These are phyloP conservation scores for Sipha maydis DNA, from an alignment of 2,888 invertebrate genomes.

Conservation along the genomic window DNA sequence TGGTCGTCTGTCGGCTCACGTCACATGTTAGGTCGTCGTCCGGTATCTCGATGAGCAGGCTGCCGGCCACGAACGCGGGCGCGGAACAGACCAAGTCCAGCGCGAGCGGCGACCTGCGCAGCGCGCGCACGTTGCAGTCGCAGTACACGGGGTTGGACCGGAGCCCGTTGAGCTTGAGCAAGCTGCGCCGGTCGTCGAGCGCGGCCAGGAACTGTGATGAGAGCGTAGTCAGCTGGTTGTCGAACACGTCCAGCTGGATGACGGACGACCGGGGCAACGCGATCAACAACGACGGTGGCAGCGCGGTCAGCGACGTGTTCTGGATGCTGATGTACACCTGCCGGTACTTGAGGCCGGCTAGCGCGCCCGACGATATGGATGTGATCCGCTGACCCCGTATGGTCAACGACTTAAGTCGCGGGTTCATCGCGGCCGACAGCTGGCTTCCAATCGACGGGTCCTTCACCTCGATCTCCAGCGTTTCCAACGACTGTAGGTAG, in stretches of 20 bases:
- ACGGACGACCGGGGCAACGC: slow-evolving; percentile 87
- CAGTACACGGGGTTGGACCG: slow-evolving; percentile 84
- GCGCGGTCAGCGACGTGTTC: slow-evolving; percentile 81
- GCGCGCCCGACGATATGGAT: slow-evolving; percentile 82
- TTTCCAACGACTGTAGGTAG: slow-evolving; percentile 78
- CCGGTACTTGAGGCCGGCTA: slow-evolving; percentile 83
- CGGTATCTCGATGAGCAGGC: slow-evolving; percentile 78
- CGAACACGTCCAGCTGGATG: slow-evolving; percentile 80
- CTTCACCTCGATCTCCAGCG: slow-evolving; percentile 86
- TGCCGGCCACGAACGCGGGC: slow-evolving; percentile 78
- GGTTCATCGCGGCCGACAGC: slow-evolving; percentile 81
- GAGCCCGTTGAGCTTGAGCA: slow-evolving; percentile 79
- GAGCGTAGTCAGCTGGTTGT: slow-evolving; percentile 80
- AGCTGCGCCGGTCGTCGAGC: slow-evolving; percentile 83
- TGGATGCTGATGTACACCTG: slow-evolving; percentile 78
- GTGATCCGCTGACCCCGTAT: slow-evolving; percentile 80
- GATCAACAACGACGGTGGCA: slow-evolving; percentile 86
- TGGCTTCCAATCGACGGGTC: slow-evolving; percentile 84
- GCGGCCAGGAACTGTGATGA: slow-evolving; percentile 82
- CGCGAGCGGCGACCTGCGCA: slow-evolving; percentile 73
- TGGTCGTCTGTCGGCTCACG: slow-evolving; percentile 70
- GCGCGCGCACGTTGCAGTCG: slow-evolving; percentile 83
- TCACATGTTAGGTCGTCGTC: slow-evolving; percentile 87
- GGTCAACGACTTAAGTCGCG: slow-evolving; percentile 79
- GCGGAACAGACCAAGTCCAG: slow-evolving; percentile 73